These are phyloP conservation scores for Todiramphus saurophagus DNA, from an alignment of 2,113 vertebrate species.

Conservation along the genomic window DNA sequence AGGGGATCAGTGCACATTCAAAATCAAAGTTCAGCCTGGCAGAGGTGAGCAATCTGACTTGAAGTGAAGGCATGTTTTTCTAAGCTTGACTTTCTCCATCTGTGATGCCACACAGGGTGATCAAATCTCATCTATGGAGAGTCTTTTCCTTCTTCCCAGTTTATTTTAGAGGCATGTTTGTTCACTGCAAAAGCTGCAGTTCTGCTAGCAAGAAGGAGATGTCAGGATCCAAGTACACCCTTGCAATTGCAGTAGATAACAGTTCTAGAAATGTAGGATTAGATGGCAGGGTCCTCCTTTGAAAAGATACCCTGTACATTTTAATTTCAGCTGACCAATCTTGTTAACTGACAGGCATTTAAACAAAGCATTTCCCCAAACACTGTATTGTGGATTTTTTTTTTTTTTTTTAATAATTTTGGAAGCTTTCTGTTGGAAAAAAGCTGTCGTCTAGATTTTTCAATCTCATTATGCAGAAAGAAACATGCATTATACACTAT, in stretches of 20 bases:
- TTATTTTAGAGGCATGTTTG: background rate
- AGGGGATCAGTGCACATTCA: fast-evolving
- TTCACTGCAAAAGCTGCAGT: fast-evolving
- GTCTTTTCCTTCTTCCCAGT: background rate
- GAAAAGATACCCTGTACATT: background rate
- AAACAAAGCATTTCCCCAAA: background rate
- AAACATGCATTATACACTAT: background rate
- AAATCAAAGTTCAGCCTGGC: background rate
- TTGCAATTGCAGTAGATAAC: fast-evolving
- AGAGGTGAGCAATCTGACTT: background rate
- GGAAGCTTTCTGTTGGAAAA: background rate
- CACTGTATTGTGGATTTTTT: background rate
- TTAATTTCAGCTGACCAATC: background rate
- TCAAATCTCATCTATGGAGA: fast-evolving
- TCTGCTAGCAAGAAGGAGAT: background rate
- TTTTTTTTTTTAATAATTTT: background rate
- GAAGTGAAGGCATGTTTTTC: background rate
- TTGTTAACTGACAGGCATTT: background rate
- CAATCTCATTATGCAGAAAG: background rate
- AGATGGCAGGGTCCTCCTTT: background rate
- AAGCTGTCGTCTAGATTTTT: background rate
- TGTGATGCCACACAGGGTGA: fast-evolving
- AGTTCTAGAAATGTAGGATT: fast-evolving
- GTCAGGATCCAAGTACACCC: background rate
- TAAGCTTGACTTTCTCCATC: background rate